A percentile compares a stretch with the other conserved stretches of the same genome.
These are phyloP conservation scores for Aspidiotus rigidus DNA, from an alignment of 2,888 invertebrate species.

Conservation along the genomic window DNA sequence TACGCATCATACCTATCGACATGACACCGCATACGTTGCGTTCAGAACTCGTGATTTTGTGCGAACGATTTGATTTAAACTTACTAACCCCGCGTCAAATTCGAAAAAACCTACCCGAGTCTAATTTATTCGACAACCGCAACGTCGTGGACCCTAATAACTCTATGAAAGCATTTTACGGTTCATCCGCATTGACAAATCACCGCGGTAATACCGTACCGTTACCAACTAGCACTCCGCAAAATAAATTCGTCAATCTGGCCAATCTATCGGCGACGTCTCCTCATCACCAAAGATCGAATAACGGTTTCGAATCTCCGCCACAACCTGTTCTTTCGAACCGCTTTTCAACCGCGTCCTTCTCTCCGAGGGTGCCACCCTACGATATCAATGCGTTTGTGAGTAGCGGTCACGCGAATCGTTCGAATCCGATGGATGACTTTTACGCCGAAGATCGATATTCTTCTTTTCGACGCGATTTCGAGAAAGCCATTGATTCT, in stretches of 20 bases:
- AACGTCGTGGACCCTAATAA: constrained; percentile 6
- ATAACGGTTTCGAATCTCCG: constrained; percentile 8
- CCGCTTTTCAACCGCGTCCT: constrained; percentile 19
- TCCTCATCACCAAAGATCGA: constrained; percentile 19
- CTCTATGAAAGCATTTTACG: background rate
- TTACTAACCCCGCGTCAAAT: constrained; percentile 10
- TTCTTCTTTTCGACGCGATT: constrained; percentile 38
- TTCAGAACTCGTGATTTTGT: constrained; percentile 50
- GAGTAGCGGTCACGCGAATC: background rate
- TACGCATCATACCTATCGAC: constrained; percentile 50
- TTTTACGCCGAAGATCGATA: constrained; percentile 35
- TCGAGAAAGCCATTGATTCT: constrained; percentile 38
- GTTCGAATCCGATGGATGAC: constrained; percentile 11
- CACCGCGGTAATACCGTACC: constrained; percentile 9
- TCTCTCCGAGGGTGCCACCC: constrained; percentile 21
- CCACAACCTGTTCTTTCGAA: constrained; percentile 6
- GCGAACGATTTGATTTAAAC: constrained; percentile 41
- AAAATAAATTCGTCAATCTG: constrained; percentile 16
- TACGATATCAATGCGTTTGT: constrained; percentile 12
- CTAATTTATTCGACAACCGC: constrained; percentile 10
- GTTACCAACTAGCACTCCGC: background rate
- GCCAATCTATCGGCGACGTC: background rate
- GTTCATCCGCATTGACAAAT: constrained; percentile 6
- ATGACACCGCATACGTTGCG: constrained; percentile 55
- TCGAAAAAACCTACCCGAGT: constrained; percentile 14